These are phyloP conservation scores for Magallana angulata DNA, from an alignment of 1,140 invertebrate genomes.

Conservation along the genomic window DNA sequence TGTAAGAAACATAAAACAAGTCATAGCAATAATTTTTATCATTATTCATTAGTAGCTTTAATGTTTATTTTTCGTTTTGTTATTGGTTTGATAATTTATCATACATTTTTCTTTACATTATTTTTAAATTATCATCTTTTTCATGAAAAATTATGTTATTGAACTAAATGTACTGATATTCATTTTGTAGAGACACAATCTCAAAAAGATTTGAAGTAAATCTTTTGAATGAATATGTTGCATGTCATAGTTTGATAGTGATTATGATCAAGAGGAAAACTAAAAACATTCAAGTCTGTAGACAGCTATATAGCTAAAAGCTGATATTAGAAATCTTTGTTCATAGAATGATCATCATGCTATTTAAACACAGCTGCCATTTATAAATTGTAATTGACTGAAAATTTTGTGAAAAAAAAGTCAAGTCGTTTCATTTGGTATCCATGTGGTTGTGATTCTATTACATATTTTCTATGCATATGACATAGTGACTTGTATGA, in stretches of 20 bases:
- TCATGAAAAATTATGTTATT: neutral
- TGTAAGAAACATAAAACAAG: neutral
- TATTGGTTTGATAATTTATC: neutral
- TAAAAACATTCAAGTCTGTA: no score
- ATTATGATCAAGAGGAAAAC: no score
- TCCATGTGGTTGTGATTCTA: neutral
- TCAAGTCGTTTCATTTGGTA: no score
- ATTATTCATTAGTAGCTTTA: conserved; percentile 21
- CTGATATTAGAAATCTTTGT: no score
- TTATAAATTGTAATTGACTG: no score
- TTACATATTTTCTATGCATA: conserved; percentile 12
- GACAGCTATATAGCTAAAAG: no score
- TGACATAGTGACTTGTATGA: neutral
- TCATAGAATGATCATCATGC: no score
- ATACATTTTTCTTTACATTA: neutral
- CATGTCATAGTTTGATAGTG: no score
- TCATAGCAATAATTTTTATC: neutral
- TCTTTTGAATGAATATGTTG: no score
- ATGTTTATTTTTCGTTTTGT: conserved; percentile 19
- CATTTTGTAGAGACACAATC: neutral
- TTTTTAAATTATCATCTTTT: conserved; percentile 10
- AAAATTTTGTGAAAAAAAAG: no score
- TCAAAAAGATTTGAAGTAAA: no score
- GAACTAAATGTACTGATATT: neutral
- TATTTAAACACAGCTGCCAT: no score